Conservation (phyloP, 1,140 invertebrate genomes). For the Leptoteleia sp. region DNA sequence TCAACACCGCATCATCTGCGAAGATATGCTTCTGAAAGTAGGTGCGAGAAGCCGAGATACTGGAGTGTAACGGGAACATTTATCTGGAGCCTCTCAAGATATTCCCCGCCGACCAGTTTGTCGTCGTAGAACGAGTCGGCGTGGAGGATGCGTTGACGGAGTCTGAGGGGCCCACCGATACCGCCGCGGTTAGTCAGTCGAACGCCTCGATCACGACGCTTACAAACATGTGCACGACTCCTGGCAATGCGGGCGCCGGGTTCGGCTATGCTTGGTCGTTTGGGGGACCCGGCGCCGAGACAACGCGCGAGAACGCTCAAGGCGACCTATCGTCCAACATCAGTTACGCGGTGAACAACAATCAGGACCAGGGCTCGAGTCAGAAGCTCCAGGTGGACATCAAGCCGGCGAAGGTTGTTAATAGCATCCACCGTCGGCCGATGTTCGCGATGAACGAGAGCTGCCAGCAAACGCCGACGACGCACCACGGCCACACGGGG, state of each 20-base stretch:
- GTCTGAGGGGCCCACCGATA: slow-evolving; percentile 71
- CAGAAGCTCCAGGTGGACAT: too few species aligned
- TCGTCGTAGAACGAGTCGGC: slow-evolving; percentile 78
- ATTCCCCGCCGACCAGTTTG: slow-evolving; percentile 80
- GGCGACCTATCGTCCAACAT: slow-evolving; percentile 77
- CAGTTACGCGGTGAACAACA: slow-evolving; percentile 79
- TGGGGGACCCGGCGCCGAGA: slow-evolving; percentile 75
- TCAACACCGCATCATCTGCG: slow-evolving; percentile 2
- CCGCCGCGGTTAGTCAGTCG: slow-evolving; percentile 70
- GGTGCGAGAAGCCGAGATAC: slow-evolving; percentile 73
- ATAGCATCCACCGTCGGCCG: too few species aligned
- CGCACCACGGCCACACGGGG: too few species aligned
- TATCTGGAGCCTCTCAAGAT: slow-evolving; percentile 80
- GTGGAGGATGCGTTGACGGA: slow-evolving; percentile 78
- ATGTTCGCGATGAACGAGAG: too few species aligned
- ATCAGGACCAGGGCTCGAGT: slow-evolving; percentile 75
- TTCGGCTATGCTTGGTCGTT: slow-evolving; percentile 80
- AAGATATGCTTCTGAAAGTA: slow-evolving; percentile 72
- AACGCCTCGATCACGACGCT: slow-evolving; percentile 75
- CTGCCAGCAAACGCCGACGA: too few species aligned
- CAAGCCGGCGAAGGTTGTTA: too few species aligned
- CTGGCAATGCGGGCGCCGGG: slow-evolving; percentile 78
- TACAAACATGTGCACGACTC: slow-evolving; percentile 80
- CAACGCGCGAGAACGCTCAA: slow-evolving; percentile 73
- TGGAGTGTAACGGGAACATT: slow-evolving; percentile 80